phyloP scores from a whole-genome alignment of 2,888 invertebrate genomes.

The Plagodis pulveraria region DNA sequence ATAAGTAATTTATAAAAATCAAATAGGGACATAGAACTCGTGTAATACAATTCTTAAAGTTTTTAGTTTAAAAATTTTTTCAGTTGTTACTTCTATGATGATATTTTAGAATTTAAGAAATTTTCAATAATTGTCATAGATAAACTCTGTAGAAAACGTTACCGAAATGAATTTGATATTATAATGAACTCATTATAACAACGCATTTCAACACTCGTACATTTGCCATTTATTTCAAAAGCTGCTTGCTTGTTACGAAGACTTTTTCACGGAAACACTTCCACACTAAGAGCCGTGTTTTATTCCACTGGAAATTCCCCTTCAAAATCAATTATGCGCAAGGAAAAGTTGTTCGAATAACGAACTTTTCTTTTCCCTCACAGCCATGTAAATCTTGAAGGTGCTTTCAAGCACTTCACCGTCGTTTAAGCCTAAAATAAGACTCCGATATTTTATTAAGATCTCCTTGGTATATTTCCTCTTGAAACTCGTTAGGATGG shows the following conservation, averaged over 20 bases:
- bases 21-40: no score
- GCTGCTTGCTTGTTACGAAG: constrained; percentile 3
- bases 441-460: constrained; percentile 38
- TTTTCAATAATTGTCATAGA: no score
- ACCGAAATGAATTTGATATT: no score
- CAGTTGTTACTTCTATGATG: no score
- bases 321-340: constrained; percentile 46
- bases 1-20: no score
- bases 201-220: background rate
- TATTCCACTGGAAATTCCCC: constrained; percentile 21
- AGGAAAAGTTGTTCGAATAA: constrained; percentile 44
- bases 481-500: constrained; percentile 33
- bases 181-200: background rate
- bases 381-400: constrained; percentile 49
- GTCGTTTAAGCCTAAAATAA: constrained; percentile 46
- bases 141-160: no score
- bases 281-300: constrained; percentile 23
- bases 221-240: background rate
- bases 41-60: no score
- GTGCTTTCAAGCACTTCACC: constrained; percentile 38
- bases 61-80: no score
- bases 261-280: constrained; percentile 11
- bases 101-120: no score
- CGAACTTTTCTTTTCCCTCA: constrained; percentile 36
- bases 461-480: constrained; percentile 28